Evolutionary conservation across 1,140 invertebrate species (phyloP).

Genomic region (Aphaenogaster floridana): DNA sequence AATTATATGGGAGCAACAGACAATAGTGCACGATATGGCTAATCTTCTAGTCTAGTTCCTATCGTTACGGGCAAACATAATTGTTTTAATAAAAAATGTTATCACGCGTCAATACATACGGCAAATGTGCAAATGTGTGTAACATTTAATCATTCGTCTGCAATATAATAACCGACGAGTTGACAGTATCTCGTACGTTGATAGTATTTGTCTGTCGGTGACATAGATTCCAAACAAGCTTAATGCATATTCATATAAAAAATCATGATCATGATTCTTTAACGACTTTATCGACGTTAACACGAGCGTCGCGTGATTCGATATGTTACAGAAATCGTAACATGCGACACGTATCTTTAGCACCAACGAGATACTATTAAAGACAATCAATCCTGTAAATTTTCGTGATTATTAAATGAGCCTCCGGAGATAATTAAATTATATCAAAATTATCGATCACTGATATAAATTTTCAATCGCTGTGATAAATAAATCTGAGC

Average conservation of each 20-base stretch:
- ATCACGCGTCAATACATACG: background rate
- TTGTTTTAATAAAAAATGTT: background rate
- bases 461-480: too few relatives aligned
- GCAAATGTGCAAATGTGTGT: background rate
- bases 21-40: slow-evolving; percentile 79
- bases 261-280: background rate
- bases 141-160: background rate
- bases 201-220: background rate
- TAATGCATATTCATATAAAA: slow-evolving; percentile 7
- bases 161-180: background rate
- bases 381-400: background rate
- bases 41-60: slow-evolving; percentile 71
- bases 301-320: background rate
- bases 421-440: too few relatives aligned
- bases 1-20: slow-evolving; percentile 84
- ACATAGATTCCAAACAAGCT: background rate
- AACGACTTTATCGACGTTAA: background rate
- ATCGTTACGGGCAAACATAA: slow-evolving; percentile 60
- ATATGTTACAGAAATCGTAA: background rate
- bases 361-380: background rate
- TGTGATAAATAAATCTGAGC: too few relatives aligned
- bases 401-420: slow-evolving; percentile 21
- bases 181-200: background rate
- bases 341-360: background rate
- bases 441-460: too few relatives aligned